A percentile compares a stretch with the other conserved stretches of the same genome.
phyloP scores from a whole-genome alignment of 2,113 vertebrate genomes.

The Neolamprologus kungweensis region DNA sequence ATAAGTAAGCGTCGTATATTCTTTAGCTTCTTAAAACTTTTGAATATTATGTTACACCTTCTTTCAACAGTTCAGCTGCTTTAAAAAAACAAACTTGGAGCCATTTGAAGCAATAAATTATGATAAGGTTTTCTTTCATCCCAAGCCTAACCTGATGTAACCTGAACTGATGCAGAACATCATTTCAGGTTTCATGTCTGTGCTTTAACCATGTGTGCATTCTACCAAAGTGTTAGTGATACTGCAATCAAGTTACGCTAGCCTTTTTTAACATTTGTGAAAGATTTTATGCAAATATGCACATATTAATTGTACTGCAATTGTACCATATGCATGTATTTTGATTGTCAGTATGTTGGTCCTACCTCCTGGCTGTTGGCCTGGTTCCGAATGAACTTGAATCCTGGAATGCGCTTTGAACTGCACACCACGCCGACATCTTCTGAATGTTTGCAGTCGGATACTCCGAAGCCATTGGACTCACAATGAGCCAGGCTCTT shows the following conservation, averaged over 20 bases:
- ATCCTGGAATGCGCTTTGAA: conserved; percentile 86
- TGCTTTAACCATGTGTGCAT: not conserved
- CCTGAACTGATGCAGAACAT: not conserved
- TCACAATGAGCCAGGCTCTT: conserved; percentile 75
- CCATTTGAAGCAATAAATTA: not conserved
- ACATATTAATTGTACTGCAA: not conserved
- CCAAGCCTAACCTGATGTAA: not conserved
- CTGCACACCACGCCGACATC: conserved; percentile 89
- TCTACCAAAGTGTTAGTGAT: not conserved
- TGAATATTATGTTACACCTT: not conserved
- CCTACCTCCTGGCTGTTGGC: conserved; percentile 78
- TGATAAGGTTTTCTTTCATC: conserved; percentile 16
- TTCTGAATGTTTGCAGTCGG: conserved; percentile 90
- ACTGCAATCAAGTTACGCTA: not conserved
- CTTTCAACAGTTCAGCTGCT: not conserved
- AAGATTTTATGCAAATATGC: not conserved
- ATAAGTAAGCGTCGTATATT: not conserved
- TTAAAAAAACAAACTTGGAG: not conserved
- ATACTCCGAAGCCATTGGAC: conserved; percentile 87
- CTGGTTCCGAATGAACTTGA: conserved; percentile 77
- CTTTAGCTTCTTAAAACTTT: not conserved
- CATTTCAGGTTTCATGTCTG: not conserved
- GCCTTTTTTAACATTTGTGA: not conserved
- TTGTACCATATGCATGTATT: not conserved
- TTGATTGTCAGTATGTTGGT: not conserved